Conservation (phyloP, 2,113 vertebrate genomes). For the Aix galericulata region DNA sequence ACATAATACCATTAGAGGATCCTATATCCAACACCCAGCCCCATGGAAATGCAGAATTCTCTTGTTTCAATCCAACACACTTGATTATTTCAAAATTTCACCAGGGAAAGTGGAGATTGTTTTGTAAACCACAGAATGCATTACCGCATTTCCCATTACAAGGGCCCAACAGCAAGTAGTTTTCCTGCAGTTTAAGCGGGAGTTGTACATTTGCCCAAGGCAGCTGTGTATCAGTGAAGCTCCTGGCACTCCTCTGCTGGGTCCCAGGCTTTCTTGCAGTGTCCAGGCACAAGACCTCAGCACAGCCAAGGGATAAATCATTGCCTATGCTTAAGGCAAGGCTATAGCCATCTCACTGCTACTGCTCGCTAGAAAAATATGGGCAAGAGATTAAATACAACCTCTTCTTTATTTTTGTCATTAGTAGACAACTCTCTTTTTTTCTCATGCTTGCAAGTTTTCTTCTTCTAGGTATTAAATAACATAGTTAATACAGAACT, state of each 20-base stretch:
- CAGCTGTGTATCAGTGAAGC: neutral
- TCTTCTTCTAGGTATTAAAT: neutral
- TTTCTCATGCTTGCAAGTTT: fast-evolving
- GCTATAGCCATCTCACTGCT: neutral
- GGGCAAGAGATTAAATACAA: neutral
- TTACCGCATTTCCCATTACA: too few relatives aligned
- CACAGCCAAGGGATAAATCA: neutral
- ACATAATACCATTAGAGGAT: neutral
- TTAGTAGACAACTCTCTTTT: neutral
- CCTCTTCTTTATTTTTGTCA: neutral
- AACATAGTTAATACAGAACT: neutral
- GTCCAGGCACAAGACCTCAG: neutral
- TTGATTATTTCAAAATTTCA: neutral
- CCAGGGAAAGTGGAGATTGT: neutral
- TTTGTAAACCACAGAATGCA: neutral
- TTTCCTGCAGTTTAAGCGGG: neutral
- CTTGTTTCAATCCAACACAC: neutral
- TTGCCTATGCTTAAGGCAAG: neutral
- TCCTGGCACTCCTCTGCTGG: neutral
- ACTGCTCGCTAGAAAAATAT: neutral
- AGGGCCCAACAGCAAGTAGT: neutral
- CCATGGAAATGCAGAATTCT: neutral
- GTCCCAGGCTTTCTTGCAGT: neutral
- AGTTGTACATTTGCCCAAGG: neutral
- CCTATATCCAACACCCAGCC: neutral